Percentiles rank a stretch among this genome's conserved stretches.
phyloP scores from a whole-genome alignment of 2,888 invertebrate genomes.

The Rotaria socialis region DNA sequence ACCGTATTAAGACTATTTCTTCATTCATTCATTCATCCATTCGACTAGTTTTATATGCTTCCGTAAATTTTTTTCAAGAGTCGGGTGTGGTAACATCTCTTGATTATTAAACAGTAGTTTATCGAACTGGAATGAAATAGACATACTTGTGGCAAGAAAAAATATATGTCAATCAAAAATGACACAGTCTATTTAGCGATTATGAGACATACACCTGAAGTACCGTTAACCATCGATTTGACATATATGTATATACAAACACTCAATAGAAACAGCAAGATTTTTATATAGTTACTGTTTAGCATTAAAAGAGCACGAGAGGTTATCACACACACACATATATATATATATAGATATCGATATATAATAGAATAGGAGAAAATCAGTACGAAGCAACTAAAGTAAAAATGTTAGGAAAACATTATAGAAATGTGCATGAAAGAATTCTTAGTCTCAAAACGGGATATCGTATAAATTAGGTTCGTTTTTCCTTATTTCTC shows the following conservation, averaged over 20 bases:
- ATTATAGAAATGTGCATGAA: not conserved
- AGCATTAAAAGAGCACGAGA: not conserved
- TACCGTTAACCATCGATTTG: not conserved
- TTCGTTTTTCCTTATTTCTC: not conserved
- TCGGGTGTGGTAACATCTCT: not conserved
- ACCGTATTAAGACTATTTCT: not conserved
- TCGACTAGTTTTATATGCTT: not conserved
- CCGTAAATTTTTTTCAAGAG: constrained; percentile 8
- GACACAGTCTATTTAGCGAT: not conserved
- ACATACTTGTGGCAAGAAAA: not conserved
- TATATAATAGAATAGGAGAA: not conserved
- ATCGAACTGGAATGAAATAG: not conserved
- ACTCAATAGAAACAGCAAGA: not conserved
- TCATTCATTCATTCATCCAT: not conserved
- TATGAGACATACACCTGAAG: not conserved
- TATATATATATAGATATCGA: not conserved
- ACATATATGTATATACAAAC: constrained; percentile 14
- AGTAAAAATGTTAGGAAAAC: constrained; percentile 14
- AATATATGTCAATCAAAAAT: not conserved
- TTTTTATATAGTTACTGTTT: not conserved
- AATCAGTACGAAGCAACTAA: not conserved
- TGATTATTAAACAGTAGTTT: constrained; percentile 2
- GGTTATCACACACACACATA: not conserved
- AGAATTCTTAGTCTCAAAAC: constrained; percentile 14
- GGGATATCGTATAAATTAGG: not conserved